Evolutionary conservation across 2,888 invertebrate genomes (phyloP), one percentile per base, ranked within the genome.

Genomic region (Thecophora atra): DNA sequence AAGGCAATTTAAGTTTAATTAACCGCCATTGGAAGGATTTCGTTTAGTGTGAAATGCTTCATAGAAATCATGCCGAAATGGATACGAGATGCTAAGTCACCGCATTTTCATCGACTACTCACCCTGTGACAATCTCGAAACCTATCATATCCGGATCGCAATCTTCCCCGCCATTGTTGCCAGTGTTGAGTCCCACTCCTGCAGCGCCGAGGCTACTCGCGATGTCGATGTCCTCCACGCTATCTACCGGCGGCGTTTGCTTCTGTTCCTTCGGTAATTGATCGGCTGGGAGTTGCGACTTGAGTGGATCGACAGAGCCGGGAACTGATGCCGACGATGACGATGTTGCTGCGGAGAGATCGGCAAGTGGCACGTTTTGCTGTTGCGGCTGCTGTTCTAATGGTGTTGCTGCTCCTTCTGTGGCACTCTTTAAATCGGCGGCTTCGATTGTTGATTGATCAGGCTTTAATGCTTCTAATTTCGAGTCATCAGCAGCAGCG

Each of bases 81-180:
- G 37, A 8, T 8, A 37, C 11, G 7, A 37, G 2, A 5, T 47
- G 17, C 15, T 15, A n/a, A 47, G 2, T 47, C 47, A 15, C 1
- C 6, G 13, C 47, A 47, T 15, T n/a, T 4, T 26, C 28, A 15
- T 8, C 58, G 28, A 37, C 47, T 73, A 82, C 87, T 88, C 88
- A 90, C 90, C 94, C 96, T 78, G 96, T 96, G 81, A 96, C 92
- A 83, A 97, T 90, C 88, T 96, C 96, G 87, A 96, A 96, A 78
- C 95, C 94, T 80, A 94, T 91, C 92, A 94, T 93, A 87, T 95
- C 95, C 66, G 93, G 90, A 87, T 95, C 94, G 86, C 95, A 95
- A 87, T 94, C 94, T 82, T 94, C 94, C 75, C 79, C 77, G 69
- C 75, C 74, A 72, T 28, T 51, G 58, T 26, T n/a, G 24, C 62